Percentiles rank a stretch among this genome's conserved stretches.
Evolutionary conservation across 2,888 invertebrate species (phyloP).

Genomic region (Heteromurus nitidus): DNA sequence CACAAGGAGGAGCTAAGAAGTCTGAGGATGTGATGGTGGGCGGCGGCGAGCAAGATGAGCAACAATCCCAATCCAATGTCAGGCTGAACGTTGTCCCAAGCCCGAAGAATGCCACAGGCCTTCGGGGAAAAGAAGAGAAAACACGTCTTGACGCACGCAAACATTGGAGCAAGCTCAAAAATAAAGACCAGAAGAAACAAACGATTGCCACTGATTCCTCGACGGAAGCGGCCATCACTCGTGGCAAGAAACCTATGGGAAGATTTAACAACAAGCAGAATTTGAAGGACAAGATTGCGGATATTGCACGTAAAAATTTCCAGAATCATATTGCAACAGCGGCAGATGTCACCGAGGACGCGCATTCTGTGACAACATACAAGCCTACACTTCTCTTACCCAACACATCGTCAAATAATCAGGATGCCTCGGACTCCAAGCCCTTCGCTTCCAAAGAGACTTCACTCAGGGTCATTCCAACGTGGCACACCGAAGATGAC

Average conservation of each 20-base stretch:
- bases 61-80: conserved; percentile 51
- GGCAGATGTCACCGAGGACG: conserved; percentile 9
- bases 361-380: conserved; percentile 46
- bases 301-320: conserved; percentile 62
- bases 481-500: conserved; percentile 49
- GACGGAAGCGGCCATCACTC: conserved; percentile 13
- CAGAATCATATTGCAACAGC: conserved; percentile 39
- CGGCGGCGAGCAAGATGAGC: conserved; percentile 41
- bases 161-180: conserved; percentile 50
- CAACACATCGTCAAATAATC: background rate
- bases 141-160: conserved; percentile 4
- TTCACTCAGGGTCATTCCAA: conserved; percentile 12
- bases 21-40: no score
- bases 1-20: background rate
- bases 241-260: conserved; percentile 46
- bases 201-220: background rate
- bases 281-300: conserved; percentile 62
- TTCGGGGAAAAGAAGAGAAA: background rate
- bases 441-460: conserved; percentile 12
- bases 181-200: conserved; percentile 24
- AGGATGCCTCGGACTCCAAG: background rate
- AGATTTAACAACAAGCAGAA: conserved; percentile 42
- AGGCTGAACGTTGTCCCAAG: conserved; percentile 55
- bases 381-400: conserved; percentile 38
- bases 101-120: conserved; percentile 27